These are phyloP conservation scores for Mercenaria mercenaria DNA, from an alignment of 1,140 invertebrate species.

Conservation along the genomic window DNA sequence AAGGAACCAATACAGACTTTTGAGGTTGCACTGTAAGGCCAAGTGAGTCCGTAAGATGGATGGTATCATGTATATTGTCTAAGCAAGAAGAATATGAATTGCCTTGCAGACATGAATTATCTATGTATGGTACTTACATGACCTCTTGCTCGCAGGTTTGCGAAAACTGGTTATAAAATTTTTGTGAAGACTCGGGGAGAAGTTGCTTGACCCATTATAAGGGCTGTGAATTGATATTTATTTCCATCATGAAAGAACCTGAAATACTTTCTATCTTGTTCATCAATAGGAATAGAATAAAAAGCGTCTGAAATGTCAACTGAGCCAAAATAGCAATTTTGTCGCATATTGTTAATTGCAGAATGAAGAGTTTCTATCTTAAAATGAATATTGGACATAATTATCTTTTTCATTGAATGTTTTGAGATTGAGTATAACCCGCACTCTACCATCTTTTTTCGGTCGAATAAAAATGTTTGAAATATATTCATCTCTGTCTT, in stretches of 20 bases:
- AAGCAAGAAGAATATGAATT: neutral
- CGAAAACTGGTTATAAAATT: conserved; percentile 19
- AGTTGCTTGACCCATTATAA: neutral
- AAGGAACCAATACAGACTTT: conserved; percentile 22
- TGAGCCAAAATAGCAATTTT: conserved; percentile 62
- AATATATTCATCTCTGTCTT: conserved; percentile 39
- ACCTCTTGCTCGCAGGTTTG: neutral
- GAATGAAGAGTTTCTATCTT: conserved; percentile 68
- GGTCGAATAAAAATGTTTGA: conserved; percentile 63
- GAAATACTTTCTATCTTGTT: conserved; percentile 48
- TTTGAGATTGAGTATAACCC: conserved; percentile 68
- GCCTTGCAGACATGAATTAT: neutral
- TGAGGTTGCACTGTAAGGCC: neutral
- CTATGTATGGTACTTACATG: conserved; percentile 3
- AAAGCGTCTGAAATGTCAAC: conserved; percentile 66
- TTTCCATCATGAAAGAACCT: conserved; percentile 19
- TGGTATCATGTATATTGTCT: neutral
- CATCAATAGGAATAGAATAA: conserved; percentile 43
- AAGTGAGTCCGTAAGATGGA: neutral
- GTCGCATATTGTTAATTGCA: conserved; percentile 49
- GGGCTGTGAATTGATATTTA: conserved; percentile 19
- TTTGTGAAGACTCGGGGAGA: conserved; percentile 10
- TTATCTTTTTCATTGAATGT: conserved; percentile 46
- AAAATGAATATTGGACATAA: conserved; percentile 62
- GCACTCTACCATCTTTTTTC: conserved; percentile 62